These are phyloP conservation scores for Dicycla oo DNA, from an alignment of 2,888 invertebrate species.

Conservation along the genomic window DNA sequence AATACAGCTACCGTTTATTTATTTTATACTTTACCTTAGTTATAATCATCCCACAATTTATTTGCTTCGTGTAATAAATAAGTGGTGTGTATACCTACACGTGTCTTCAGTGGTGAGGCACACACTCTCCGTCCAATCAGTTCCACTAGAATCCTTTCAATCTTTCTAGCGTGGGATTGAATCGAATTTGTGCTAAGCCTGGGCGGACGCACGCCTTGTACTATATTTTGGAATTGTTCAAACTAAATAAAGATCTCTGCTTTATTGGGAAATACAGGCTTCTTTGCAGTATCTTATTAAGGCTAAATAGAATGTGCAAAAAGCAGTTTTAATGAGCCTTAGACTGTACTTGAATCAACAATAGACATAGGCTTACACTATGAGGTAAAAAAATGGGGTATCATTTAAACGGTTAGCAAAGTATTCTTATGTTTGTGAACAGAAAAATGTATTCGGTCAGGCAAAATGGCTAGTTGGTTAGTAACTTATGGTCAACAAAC, in stretches of 20 bases:
- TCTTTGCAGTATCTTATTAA: neutral
- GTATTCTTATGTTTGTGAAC: no score
- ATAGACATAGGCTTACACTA: no score
- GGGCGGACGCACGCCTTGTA: slow-evolving; percentile 12
- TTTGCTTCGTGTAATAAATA: neutral
- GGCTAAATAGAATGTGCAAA: slow-evolving; percentile 14
- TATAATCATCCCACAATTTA: neutral
- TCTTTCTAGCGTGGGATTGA: slow-evolving; percentile 37
- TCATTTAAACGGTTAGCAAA: no score
- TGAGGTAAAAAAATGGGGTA: no score
- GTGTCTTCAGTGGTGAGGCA: slow-evolving; percentile 18
- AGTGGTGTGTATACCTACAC: neutral
- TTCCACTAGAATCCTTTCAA: slow-evolving; percentile 47
- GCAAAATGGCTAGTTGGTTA: no score
- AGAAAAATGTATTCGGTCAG: no score
- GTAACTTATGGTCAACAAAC: no score
- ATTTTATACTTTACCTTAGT: neutral
- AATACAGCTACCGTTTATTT: neutral
- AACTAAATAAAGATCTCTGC: neutral
- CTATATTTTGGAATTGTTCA: slow-evolving; percentile 23
- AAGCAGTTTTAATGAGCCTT: neutral
- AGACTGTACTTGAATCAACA: no score
- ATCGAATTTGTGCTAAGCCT: slow-evolving; percentile 43
- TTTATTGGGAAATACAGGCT: neutral
- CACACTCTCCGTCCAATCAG: slow-evolving; percentile 50